phyloP scores from a whole-genome alignment of 2,888 invertebrate genomes.

The Heliconius cydno region DNA sequence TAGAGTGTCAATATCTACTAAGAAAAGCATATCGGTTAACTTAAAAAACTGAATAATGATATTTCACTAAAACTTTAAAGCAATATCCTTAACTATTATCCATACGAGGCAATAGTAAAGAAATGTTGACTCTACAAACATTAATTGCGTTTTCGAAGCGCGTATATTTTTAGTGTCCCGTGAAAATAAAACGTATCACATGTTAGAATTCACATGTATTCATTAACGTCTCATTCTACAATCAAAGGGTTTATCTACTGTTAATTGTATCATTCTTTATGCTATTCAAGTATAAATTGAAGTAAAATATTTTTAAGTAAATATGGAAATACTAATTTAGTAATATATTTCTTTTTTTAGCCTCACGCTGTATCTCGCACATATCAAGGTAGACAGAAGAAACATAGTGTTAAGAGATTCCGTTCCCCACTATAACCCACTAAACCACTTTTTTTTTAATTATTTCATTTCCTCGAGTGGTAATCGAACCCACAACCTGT shows the following conservation, averaged over 20 bases:
- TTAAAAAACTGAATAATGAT: background rate
- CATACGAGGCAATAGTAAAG: constrained; percentile 23
- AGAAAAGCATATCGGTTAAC: background rate
- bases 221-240: background rate
- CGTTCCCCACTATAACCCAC: too few relatives aligned
- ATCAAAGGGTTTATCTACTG: background rate
- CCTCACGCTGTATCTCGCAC: too few relatives aligned
- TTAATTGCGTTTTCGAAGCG: constrained; percentile 38
- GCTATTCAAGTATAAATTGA: background rate
- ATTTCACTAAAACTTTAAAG: background rate
- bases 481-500: too few relatives aligned
- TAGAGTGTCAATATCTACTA: background rate
- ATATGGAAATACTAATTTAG: background rate
- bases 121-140: constrained; percentile 37
- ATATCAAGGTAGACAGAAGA: too few relatives aligned
- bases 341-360: too few relatives aligned
- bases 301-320: background rate
- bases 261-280: background rate
- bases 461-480: too few relatives aligned
- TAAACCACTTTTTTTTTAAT: too few relatives aligned
- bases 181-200: constrained; percentile 34
- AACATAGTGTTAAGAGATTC: too few relatives aligned
- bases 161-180: constrained; percentile 31
- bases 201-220: constrained; percentile 32
- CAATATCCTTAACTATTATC: background rate